These are phyloP conservation scores for Temnothorax rugatulus DNA, from an alignment of 2,888 invertebrate species.

Conservation along the genomic window DNA sequence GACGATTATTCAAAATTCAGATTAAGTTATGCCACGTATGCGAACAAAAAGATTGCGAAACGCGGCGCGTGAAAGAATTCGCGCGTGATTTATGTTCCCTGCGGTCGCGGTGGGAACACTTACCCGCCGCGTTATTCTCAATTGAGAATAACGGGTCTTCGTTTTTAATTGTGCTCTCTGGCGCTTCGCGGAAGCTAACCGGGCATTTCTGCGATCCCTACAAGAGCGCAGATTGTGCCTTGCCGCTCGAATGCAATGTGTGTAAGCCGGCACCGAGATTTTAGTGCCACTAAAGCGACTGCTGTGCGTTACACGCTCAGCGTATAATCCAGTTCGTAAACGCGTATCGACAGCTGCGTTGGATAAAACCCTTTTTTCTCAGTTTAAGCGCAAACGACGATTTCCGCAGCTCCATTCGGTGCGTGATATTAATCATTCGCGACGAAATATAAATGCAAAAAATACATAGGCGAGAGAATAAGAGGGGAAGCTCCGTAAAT, in stretches of 20 bases:
- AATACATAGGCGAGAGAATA: not conserved
- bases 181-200: slow-evolving; percentile 1
- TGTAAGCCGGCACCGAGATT: slow-evolving; percentile 45
- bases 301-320: slow-evolving; percentile 23
- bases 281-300: slow-evolving; percentile 57
- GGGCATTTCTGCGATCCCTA: slow-evolving; percentile 27
- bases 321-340: slow-evolving; percentile 55
- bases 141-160: slow-evolving; percentile 41
- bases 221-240: slow-evolving; percentile 35
- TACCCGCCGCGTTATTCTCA: slow-evolving; percentile 38
- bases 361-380: not conserved
- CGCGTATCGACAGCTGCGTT: slow-evolving; percentile 57
- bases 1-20: slow-evolving; percentile 10
- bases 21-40: not conserved
- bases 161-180: slow-evolving; percentile 49
- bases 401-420: slow-evolving; percentile 16
- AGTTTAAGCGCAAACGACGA: slow-evolving; percentile 26
- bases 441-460: slow-evolving; percentile 16
- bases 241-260: slow-evolving; percentile 24
- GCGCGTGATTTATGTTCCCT: slow-evolving; percentile 31
- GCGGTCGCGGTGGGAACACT: slow-evolving; percentile 8
- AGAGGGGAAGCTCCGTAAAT: not conserved
- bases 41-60: slow-evolving; percentile 27
- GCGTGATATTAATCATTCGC: slow-evolving; percentile 25
- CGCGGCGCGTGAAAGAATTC: slow-evolving; percentile 28